Base-by-base conservation (phyloP, 2,888 invertebrate species). In the Lasioglossum zephyrum region DNA sequence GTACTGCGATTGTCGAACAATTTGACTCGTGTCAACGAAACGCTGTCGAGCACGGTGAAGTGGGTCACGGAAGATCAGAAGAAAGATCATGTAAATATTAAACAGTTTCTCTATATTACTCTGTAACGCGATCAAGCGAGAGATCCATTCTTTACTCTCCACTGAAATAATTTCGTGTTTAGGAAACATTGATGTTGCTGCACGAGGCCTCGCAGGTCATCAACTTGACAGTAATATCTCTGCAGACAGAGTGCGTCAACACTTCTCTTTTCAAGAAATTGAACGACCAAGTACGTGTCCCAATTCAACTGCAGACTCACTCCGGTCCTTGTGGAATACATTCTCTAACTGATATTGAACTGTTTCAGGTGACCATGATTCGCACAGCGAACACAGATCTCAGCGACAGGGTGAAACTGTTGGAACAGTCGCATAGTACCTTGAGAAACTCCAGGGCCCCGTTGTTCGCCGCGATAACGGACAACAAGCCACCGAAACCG, bases 1-100 rank as follows among this genome's bases (percentile, higher is more conserved):
- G 93, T 96, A 78, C 90, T 92, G 73, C 93, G 95, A 73, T 91
- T 96, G 79, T 89, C 92, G 69, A 92, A 91, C 69, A 95, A 96
- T 91, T 88, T 96, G 78, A 93, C 94, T 36, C 92, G 88, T 39
- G 93, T 96, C 41, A 96, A 96, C 88, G 93, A 95, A 82, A 95
- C 95, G 3, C 90, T 96, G 53, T 93, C 94, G 18, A 94, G 93
- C 77, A 94, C 94, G 84, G 91, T 96, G 47, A 93, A 95, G 74
- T 96, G 95, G 95, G 91, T 95, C 36, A 88, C 91, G 13, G 95
- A 95, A 63, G 96, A 96, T 90, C 94, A 95, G 87, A 89, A 91
- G 60, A 95, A 95, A 89, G 95, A 95, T 92, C 95, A 95, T 86
- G 85, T 85, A 85, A 79, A 73, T 76, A 66, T 77, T 36, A 63